A percentile compares a stretch with the other conserved stretches of the same genome.
These are phyloP conservation scores for Sthenelais limicola DNA, from an alignment of 2,888 invertebrate species.

Conservation along the genomic window DNA sequence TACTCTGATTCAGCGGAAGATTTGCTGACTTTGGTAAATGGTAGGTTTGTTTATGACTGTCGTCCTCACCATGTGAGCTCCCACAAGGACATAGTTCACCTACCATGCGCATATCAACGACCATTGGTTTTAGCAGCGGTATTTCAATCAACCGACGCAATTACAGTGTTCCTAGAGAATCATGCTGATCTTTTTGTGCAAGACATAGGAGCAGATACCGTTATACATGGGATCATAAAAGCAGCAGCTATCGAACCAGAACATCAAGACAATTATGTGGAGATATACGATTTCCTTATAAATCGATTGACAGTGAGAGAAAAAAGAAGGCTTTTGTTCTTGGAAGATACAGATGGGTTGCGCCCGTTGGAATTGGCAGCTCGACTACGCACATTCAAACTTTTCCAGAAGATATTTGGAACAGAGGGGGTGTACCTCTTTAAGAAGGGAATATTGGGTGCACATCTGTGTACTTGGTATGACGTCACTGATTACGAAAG, in stretches of 20 bases:
- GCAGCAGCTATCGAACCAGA: conserved; percentile 29
- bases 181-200: conserved; percentile 34
- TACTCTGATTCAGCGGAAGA: conserved; percentile 11
- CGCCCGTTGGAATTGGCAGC: conserved; percentile 44
- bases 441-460: conserved; percentile 39
- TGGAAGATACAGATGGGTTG: conserved; percentile 40
- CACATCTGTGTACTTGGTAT: conserved; percentile 39
- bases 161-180: conserved; percentile 7
- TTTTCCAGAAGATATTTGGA: conserved; percentile 42
- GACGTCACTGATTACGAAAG: conserved; percentile 48
- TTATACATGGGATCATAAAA: conserved; percentile 33
- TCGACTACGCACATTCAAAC: conserved; percentile 26
- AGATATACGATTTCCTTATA: conserved; percentile 32
- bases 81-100: neutral
- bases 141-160: conserved; percentile 9
- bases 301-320: neutral
- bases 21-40: conserved; percentile 20
- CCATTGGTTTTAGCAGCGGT: conserved; percentile 35
- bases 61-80: neutral
- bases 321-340: conserved; percentile 18
- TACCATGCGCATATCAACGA: conserved; percentile 34
- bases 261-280: conserved; percentile 4
- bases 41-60: conserved; percentile 36
- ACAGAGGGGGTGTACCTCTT: conserved; percentile 42
- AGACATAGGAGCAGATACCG: conserved; percentile 37